Percentiles rank a stretch among this genome's conserved stretches.
phyloP scores from a whole-genome alignment of 2,113 vertebrate species.

The Strix uralensis region DNA sequence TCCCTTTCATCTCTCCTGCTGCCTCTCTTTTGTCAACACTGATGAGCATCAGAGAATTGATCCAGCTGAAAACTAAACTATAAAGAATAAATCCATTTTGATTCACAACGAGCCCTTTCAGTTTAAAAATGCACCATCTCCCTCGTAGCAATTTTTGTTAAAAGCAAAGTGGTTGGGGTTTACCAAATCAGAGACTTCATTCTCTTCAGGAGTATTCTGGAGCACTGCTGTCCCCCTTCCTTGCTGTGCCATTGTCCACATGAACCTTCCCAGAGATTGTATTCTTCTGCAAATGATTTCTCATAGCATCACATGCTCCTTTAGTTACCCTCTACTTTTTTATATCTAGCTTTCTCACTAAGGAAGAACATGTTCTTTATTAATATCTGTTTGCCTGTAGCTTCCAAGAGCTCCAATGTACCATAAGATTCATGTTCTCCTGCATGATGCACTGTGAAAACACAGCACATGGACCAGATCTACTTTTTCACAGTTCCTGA shows the following conservation, averaged over 20 bases:
- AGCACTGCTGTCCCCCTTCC: not conserved
- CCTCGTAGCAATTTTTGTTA: not conserved
- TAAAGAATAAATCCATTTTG: slow-evolving; percentile 22
- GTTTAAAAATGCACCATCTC: not conserved
- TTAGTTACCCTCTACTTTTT: not conserved
- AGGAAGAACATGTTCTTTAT: not conserved
- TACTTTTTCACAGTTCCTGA: not conserved
- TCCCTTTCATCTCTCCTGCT: not conserved
- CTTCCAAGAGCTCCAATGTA: not conserved
- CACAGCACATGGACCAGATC: not conserved
- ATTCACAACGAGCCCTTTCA: not conserved
- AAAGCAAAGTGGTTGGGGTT: not conserved
- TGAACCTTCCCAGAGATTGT: not conserved
- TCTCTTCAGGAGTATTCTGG: not conserved
- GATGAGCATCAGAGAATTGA: not conserved
- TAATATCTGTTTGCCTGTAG: not conserved
- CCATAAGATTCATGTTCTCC: not conserved
- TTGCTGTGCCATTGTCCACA: not conserved
- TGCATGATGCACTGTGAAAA: not conserved
- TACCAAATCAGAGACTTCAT: slow-evolving; percentile 17
- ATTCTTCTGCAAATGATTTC: not conserved
- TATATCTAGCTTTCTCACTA: not conserved
- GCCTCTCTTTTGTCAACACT: slow-evolving; percentile 18
- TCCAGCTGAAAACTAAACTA: slow-evolving; percentile 3
- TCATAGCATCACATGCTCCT: not conserved